Percentiles rank a stretch among this genome's conserved stretches.
Evolutionary conservation across 1,140 invertebrate genomes (phyloP).

Genomic region (Episyrphus balteatus): DNA sequence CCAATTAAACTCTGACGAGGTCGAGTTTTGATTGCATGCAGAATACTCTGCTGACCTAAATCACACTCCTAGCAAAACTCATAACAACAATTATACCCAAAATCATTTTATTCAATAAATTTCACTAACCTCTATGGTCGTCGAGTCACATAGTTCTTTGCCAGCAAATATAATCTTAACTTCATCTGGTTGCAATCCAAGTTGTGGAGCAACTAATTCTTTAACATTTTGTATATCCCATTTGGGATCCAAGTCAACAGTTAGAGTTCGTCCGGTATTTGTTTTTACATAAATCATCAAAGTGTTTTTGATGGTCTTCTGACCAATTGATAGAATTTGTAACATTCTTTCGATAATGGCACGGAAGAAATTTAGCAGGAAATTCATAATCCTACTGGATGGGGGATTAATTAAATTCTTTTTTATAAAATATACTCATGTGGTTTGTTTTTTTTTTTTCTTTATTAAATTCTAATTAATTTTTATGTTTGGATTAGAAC

Average conservation of each 20-base stretch:
- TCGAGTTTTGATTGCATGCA: constrained; percentile 56
- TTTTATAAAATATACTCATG: no score
- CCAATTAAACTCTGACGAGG: constrained; percentile 16
- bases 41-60: constrained; percentile 67
- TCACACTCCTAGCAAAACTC: constrained; percentile 57
- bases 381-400: constrained; percentile 42
- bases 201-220: constrained; percentile 54
- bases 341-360: constrained; percentile 49
- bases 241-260: constrained; percentile 58
- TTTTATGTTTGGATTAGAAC: no score
- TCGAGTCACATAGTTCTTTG: constrained; percentile 65
- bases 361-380: constrained; percentile 44
- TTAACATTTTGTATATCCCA: constrained; percentile 69
- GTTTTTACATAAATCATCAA: constrained; percentile 62
- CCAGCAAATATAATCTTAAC: constrained; percentile 78
- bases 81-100: background rate
- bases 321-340: constrained; percentile 49
- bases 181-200: constrained; percentile 56
- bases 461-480: no score
- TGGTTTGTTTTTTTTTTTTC: no score
- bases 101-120: background rate
- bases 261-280: constrained; percentile 53
- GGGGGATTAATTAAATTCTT: no score
- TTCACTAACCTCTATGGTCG: constrained; percentile 50
- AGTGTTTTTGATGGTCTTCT: constrained; percentile 47